A percentile compares a stretch with the other conserved stretches of the same genome.
Evolutionary conservation across 2,888 invertebrate genomes (phyloP).

Genomic region (Chaetoderma sp.): DNA sequence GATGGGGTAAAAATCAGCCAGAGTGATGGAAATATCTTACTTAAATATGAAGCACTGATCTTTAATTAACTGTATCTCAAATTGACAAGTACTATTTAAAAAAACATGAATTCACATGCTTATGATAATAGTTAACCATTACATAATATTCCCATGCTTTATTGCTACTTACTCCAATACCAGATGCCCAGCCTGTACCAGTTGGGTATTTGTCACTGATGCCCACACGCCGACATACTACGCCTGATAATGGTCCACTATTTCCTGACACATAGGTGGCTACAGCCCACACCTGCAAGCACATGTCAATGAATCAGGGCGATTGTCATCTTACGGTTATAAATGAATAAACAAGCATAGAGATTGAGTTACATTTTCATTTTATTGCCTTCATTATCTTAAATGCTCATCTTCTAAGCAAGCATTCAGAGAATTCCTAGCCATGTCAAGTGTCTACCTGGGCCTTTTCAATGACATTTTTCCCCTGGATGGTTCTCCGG

Average conservation of each 20-base stretch:
- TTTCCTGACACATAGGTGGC: conserved; percentile 32
- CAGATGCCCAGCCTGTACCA: conserved; percentile 42
- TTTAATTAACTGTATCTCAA: too few species aligned
- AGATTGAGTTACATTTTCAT: background rate
- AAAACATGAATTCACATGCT: too few species aligned
- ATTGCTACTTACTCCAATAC: conserved; percentile 46
- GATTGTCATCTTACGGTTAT: background rate
- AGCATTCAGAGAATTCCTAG: background rate
- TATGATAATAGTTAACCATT: too few species aligned
- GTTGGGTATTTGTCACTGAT: conserved; percentile 35
- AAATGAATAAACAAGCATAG: background rate
- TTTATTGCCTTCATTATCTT: background rate
- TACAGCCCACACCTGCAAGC: conserved; percentile 43
- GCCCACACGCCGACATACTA: conserved; percentile 39
- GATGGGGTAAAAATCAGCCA: too few species aligned
- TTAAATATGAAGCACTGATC: too few species aligned
- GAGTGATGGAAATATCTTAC: too few species aligned
- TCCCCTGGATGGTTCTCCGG: too few species aligned
- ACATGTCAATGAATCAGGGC: background rate
- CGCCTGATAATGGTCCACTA: conserved; percentile 30
- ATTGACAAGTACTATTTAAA: too few species aligned
- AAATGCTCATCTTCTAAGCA: too few species aligned
- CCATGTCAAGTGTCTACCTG: too few species aligned
- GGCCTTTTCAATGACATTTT: too few species aligned
- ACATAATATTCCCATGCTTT: too few species aligned